A percentile compares a stretch with the other conserved stretches of the same genome.
phyloP scores from a whole-genome alignment of 2,113 vertebrate species.

The Paramisgurnus dabryanus region DNA sequence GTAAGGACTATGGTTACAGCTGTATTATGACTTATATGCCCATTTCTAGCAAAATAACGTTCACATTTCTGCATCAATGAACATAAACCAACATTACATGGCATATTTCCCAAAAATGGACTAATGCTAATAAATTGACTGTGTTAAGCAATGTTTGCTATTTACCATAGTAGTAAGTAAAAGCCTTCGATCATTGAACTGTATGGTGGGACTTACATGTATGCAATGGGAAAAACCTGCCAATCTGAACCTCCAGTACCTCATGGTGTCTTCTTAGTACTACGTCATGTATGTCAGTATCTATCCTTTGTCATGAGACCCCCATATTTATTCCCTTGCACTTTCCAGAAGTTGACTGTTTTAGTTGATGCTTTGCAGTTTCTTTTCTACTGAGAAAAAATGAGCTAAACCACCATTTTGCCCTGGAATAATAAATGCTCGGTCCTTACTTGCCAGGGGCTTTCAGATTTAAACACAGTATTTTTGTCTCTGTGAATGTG shows the following conservation, averaged over 20 bases:
- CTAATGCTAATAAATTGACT: background rate
- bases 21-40: background rate
- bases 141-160: background rate
- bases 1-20: background rate
- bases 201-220: background rate
- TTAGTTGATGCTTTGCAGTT: no score
- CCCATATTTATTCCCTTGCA: slow-evolving; percentile 17
- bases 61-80: background rate
- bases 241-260: background rate
- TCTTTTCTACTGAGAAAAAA: no score
- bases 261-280: background rate
- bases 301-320: no score
- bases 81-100: background rate
- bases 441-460: background rate
- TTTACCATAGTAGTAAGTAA: background rate
- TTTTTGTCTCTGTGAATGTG: background rate
- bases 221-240: background rate
- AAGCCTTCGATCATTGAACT: background rate
- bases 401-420: no score
- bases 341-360: background rate
- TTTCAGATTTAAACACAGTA: no score
- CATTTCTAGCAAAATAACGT: background rate
- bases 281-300: background rate
- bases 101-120: background rate
- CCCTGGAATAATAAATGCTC: slow-evolving; percentile 3